A percentile compares a stretch with the other conserved stretches of the same genome.
phyloP scores from a whole-genome alignment of 2,888 invertebrate species.

The Heliconius ismenius region DNA sequence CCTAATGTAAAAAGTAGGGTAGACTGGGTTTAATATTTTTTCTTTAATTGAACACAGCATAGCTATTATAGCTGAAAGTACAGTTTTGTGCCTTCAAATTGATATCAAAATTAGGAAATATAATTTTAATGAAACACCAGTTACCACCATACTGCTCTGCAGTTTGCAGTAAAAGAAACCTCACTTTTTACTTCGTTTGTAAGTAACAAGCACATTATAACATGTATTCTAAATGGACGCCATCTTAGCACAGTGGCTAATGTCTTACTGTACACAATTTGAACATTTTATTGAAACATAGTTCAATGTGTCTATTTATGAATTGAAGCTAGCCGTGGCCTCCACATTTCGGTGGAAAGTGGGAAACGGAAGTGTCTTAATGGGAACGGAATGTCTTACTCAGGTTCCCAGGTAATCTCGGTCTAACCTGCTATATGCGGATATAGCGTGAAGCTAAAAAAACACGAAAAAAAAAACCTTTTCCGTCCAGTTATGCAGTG shows the following conservation, averaged over 20 bases:
- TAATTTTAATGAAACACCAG: too few species aligned
- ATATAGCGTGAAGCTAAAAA: not conserved
- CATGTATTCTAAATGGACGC: not conserved
- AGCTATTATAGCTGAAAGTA: not conserved
- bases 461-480: not conserved
- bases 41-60: not conserved
- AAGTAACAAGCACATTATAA: not conserved
- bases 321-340: too few species aligned
- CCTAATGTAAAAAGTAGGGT: not conserved
- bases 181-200: not conserved
- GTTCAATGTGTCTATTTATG: too few species aligned
- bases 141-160: too few species aligned
- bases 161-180: too few species aligned
- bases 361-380: too few species aligned
- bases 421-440: too few species aligned
- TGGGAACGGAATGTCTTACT: too few species aligned
- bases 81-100: not conserved
- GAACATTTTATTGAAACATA: not conserved
- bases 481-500: constrained; percentile 6
- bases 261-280: not conserved
- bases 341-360: too few species aligned
- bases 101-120: not conserved
- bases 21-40: not conserved
- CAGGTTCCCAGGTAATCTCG: too few species aligned
- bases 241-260: too few species aligned